A percentile compares a stretch with the other conserved stretches of the same genome.
phyloP scores from a whole-genome alignment of 1,140 invertebrate genomes.

The Diprion similis region DNA sequence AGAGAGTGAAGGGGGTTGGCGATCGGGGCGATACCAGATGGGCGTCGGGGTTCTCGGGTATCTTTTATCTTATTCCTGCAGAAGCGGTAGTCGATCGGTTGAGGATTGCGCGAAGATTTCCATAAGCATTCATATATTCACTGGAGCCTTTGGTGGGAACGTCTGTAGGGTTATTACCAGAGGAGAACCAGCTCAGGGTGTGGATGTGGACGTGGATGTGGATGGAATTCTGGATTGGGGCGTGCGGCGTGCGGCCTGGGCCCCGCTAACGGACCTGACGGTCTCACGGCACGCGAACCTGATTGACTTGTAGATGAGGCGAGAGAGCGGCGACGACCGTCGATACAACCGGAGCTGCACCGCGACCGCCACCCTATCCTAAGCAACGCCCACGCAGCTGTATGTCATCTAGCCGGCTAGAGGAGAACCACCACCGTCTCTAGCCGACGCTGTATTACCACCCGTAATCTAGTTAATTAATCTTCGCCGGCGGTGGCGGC shows the following conservation, averaged over 20 bases:
- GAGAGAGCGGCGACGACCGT: conserved; percentile 39
- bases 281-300: conserved; percentile 56
- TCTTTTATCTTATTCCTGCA: neutral
- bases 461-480: conserved; percentile 61
- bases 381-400: neutral
- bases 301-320: conserved; percentile 64
- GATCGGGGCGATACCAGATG: neutral
- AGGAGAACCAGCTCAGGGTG: conserved; percentile 6
- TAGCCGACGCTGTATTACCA: conserved; percentile 30
- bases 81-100: neutral
- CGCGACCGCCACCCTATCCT: neutral
- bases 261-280: conserved; percentile 41
- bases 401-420: neutral
- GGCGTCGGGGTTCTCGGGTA: neutral
- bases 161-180: conserved; percentile 26
- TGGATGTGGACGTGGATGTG: conserved; percentile 27
- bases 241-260: conserved; percentile 24
- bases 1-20: neutral
- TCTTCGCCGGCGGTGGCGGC: conserved; percentile 46
- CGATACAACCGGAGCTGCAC: conserved; percentile 41
- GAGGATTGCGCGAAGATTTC: conserved; percentile 43
- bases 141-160: conserved; percentile 23
- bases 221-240: conserved; percentile 32
- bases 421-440: neutral
- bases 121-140: conserved; percentile 62